Conservation (phyloP, 2,888 invertebrate species). For the Bombyx huttoni region DNA sequence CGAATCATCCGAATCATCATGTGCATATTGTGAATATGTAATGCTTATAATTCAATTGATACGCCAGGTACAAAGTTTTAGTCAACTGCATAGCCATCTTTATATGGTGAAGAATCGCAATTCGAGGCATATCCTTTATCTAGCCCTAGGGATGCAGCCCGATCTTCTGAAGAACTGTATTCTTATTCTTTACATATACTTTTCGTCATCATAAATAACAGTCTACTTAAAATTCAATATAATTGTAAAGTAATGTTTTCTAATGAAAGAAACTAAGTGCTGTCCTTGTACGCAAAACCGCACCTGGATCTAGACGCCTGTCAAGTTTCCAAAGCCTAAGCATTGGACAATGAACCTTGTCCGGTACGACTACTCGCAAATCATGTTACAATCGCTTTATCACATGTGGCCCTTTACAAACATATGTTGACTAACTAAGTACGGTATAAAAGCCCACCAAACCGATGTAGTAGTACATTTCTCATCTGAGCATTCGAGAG, state of each 20-base stretch:
- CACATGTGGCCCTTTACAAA: slow-evolving; percentile 27
- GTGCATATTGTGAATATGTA: no score
- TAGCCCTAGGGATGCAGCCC: no score
- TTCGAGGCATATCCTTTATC: no score
- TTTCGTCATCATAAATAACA: neutral
- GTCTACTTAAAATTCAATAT: neutral
- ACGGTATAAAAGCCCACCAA: slow-evolving; percentile 47
- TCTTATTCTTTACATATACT: no score
- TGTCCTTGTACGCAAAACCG: slow-evolving; percentile 19
- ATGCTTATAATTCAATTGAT: no score
- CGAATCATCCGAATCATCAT: no score
- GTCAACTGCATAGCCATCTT: no score
- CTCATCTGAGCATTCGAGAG: slow-evolving; percentile 30
- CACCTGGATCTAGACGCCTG: slow-evolving; percentile 12
- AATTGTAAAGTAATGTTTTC: neutral
- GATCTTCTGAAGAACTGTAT: no score
- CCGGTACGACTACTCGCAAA: slow-evolving; percentile 14
- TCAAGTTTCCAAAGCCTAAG: slow-evolving; percentile 12
- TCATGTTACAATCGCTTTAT: slow-evolving; percentile 27
- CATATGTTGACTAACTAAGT: slow-evolving; percentile 22
- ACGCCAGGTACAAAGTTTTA: no score
- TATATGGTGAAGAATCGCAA: no score
- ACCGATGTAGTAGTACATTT: slow-evolving; percentile 27
- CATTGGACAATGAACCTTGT: neutral
- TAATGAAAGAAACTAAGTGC: slow-evolving; percentile 1